Conservation (phyloP, 2,113 vertebrate species). For the Microcebus ravelobensis region DNA sequence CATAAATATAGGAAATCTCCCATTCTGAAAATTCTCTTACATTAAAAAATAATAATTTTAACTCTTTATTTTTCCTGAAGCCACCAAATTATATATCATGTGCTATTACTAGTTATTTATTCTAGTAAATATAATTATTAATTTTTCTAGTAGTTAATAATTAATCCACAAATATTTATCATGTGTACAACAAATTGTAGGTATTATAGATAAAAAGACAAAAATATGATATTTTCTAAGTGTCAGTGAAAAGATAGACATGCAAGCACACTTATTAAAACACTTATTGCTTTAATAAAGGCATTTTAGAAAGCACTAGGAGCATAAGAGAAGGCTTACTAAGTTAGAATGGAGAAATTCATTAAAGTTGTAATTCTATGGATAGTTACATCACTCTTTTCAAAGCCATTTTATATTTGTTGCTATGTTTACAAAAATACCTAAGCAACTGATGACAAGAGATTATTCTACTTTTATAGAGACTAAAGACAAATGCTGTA, state of each 20-base stretch:
- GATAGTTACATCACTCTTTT: not conserved
- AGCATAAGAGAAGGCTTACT: not conserved
- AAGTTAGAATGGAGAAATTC: conserved; percentile 29
- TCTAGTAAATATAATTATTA: not conserved
- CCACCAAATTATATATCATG: not conserved
- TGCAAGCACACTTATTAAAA: conserved; percentile 22
- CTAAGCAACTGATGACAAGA: not conserved
- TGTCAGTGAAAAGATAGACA: conserved; percentile 22
- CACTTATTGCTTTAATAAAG: conserved; percentile 30
- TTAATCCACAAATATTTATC: not conserved
- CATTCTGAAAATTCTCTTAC: not conserved
- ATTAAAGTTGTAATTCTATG: not conserved
- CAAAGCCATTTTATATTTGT: not conserved
- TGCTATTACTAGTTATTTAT: not conserved
- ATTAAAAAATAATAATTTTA: not conserved
- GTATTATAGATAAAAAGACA: not conserved
- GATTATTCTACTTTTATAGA: not conserved
- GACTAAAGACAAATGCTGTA: not conserved
- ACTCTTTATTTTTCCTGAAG: not conserved
- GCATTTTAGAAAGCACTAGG: conserved; percentile 11
- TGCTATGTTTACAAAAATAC: not conserved
- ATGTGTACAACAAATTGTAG: not conserved
- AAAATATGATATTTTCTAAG: not conserved
- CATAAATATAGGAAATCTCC: not conserved
- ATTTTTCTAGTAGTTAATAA: not conserved